Base-by-base conservation (phyloP, 2,888 invertebrate genomes). In the Trissolcus brochymenae region DNA sequence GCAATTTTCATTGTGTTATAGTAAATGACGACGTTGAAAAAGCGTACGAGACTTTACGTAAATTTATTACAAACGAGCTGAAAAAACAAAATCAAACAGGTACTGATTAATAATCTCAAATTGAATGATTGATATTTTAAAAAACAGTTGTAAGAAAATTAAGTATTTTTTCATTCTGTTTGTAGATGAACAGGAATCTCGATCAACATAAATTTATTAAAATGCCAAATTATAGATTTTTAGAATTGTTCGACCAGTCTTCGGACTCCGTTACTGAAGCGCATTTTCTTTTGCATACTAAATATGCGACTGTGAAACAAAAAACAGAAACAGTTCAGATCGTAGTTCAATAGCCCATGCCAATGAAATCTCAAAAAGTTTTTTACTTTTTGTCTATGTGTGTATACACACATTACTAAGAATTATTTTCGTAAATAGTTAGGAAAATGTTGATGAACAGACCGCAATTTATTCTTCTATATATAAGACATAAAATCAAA, bases 1-100 rank as follows among this genome's bases (percentile, higher is more conserved):
- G 94, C 0, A 96, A 97, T 87, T 97, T 98, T 88, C 94, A 98
- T 87, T 90, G 94, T 68, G 91, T 95, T 9, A 93, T 98, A 76
- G 91, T 94, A 59, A 98, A 98, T 88, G 95, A 96, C 84, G 92
- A 94, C 81, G 89, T 98, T 78, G 94, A 96, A 53, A 91, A 92
- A 82, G 96, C 98, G 0, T 98, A 97, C 87, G 87, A 90, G 46
- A 92, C 94, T 77, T 91, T 97, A 43, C 92, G 92, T 65, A 91
- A 93, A 64, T 95, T 94, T 88, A 90, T 95, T 61, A 83, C 92
- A 6, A 90, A 91, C 53, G 93, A 95, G 85, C 88, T 93, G 2
- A 90, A 91, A 62, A 83, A 86, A 55, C 91, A 92, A 79, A 91
- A 91, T 81, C 90, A 84, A 68, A 81, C 82, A 65, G 82, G 85